Evolutionary conservation across 2,888 invertebrate species (phyloP), one percentile per base, ranked within the genome.

Genomic region (Athalia rosae): DNA sequence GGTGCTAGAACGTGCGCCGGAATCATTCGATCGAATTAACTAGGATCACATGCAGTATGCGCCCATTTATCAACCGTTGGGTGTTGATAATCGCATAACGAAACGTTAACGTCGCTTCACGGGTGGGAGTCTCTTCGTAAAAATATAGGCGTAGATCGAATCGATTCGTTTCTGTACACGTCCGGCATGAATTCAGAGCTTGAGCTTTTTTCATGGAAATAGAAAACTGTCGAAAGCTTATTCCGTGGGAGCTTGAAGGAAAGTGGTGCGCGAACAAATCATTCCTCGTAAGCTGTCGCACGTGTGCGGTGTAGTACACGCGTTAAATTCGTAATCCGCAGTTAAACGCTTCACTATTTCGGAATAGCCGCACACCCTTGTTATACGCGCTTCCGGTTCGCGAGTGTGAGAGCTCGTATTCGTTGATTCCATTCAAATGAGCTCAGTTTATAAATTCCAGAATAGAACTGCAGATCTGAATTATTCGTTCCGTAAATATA

Each of bases 341-440:
- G 28, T 28, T 2, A 2, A 28, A 28, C 28, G 28, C 28, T 71
- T 71, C 43, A 56, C 45, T 41, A 43, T 71, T 53, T 71, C 58
- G 45, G 58, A 71, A 71, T 71, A 45, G 45, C 56, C 56, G 50
- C 15, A 53, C 28, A 15, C 13, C 56, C 58, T n/a, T 9, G 11
- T 45, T 58, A 43, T n/a, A 45, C 13, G 8, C 58, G 50, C 43
- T 71, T 71, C 71, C 58, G 45, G 45, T 43, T 71, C 7, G 13
- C 50, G 50, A 28, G 28, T 28, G 28, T 28, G 28, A 28, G 28
- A 28, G 28, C 28, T 28, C 71, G 43, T 71, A 58, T 58, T 71
- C 71, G 56, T 71, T 71, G 58, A 71, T 71, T 58, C 71, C 58
- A 43, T 71, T 56, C 56, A 56, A 43, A 56, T 56, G 43, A 45